These are phyloP conservation scores for Stenoptilia bipunctidactyla DNA, from an alignment of 2,888 invertebrate genomes.

Conservation along the genomic window DNA sequence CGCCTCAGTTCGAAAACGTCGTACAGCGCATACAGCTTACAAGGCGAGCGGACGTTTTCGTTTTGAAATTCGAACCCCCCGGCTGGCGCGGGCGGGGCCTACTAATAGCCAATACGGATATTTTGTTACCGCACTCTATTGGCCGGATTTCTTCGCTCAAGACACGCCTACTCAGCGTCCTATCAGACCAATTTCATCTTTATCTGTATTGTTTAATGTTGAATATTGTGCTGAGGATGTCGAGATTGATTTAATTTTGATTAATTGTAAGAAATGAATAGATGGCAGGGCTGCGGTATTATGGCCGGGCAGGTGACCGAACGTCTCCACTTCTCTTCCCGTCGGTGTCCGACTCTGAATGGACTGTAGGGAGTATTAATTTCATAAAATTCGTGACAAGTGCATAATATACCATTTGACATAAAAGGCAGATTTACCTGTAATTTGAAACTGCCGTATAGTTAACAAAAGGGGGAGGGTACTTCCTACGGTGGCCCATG, in stretches of 20 bases:
- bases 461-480: too few relatives aligned
- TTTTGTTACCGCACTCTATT: conserved; percentile 73
- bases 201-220: conserved; percentile 25
- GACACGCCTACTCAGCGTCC: conserved; percentile 46
- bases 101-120: conserved; percentile 73
- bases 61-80: conserved; percentile 19
- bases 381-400: not conserved
- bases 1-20: conserved; percentile 19
- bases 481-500: too few relatives aligned
- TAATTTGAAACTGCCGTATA: not conserved
- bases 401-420: not conserved
- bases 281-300: conserved; percentile 19
- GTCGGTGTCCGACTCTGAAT: conserved; percentile 16
- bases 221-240: conserved; percentile 22
- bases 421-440: not conserved
- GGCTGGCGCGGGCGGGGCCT: conserved; percentile 54
- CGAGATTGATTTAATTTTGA: conserved; percentile 63
- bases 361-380: conserved; percentile 21
- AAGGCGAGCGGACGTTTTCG: not conserved
- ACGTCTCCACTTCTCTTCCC: not conserved
- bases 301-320: conserved; percentile 7
- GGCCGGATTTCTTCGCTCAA: conserved; percentile 70
- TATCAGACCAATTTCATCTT: conserved; percentile 29
- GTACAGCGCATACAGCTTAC: conserved; percentile 14
- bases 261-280: conserved; percentile 69